phyloP scores from a whole-genome alignment of 2,888 invertebrate species.

The Eristalis pertinax region DNA sequence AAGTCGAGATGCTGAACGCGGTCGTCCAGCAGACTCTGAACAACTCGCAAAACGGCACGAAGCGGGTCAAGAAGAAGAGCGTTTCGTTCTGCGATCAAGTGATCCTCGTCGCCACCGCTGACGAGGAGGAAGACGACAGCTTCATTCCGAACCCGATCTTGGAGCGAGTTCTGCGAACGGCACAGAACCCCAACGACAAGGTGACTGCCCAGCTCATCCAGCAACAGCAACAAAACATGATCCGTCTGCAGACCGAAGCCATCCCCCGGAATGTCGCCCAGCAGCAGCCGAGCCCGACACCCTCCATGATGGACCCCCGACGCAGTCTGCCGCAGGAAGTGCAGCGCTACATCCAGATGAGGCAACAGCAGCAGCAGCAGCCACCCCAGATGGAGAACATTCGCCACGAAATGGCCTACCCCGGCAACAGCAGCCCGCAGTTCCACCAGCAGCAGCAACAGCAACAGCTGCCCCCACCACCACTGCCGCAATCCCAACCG shows the following conservation, averaged over 20 bases:
- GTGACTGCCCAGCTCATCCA: constrained; percentile 83
- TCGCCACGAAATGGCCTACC: constrained; percentile 69
- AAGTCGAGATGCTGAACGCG: constrained; percentile 83
- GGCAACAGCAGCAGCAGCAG: constrained; percentile 58
- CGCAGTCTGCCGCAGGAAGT: constrained; percentile 76
- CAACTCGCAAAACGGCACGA: constrained; percentile 82
- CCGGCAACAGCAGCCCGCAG: constrained; percentile 60
- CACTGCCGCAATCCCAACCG: constrained; percentile 62
- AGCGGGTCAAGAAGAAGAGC: constrained; percentile 92
- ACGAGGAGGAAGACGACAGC: constrained; percentile 94
- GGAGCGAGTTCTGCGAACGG: constrained; percentile 91
- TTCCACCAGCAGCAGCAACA: constrained; percentile 75
- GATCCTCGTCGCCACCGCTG: constrained; percentile 94
- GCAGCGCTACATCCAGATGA: constrained; percentile 79
- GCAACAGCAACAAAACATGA: constrained; percentile 81
- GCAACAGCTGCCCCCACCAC: constrained; percentile 77
- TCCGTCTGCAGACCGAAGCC: constrained; percentile 82
- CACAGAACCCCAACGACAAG: constrained; percentile 84
- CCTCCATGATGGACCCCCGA: constrained; percentile 44
- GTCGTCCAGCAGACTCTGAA: constrained; percentile 83
- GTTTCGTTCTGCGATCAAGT: constrained; percentile 98
- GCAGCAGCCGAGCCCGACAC: constrained; percentile 70
- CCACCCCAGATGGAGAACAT: constrained; percentile 75
- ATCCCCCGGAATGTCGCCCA: constrained; percentile 77
- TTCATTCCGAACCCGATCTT: constrained; percentile 95